These are phyloP conservation scores for Euwallacea similis DNA, from an alignment of 1,140 invertebrate species.

Conservation along the genomic window DNA sequence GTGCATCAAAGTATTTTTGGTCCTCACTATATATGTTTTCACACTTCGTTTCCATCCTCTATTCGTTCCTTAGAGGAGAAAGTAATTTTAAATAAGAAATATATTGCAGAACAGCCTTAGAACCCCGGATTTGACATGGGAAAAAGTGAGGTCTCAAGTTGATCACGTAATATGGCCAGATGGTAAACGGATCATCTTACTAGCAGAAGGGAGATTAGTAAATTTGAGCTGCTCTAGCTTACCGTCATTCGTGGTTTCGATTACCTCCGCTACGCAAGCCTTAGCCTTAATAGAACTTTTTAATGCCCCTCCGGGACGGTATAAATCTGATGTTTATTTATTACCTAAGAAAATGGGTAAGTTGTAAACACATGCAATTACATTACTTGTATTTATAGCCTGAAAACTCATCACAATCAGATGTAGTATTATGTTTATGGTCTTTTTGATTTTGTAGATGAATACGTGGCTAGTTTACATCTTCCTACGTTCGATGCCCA, in stretches of 20 bases:
- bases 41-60: no score
- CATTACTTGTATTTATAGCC: neutral
- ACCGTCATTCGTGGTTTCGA: slow-evolving; percentile 96
- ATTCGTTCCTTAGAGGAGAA: no score
- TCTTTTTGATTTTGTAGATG: slow-evolving; percentile 65
- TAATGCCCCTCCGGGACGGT: slow-evolving; percentile 90
- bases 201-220: slow-evolving; percentile 93
- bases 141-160: slow-evolving; percentile 95
- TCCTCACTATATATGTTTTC: no score
- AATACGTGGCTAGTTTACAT: slow-evolving; percentile 95
- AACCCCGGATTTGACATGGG: slow-evolving; percentile 94
- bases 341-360: slow-evolving; percentile 97
- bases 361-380: neutral
- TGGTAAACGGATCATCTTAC: slow-evolving; percentile 86
- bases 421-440: neutral
- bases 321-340: slow-evolving; percentile 96
- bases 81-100: no score
- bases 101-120: slow-evolving; percentile 79
- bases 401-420: neutral
- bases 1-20: slow-evolving; percentile 47
- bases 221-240: slow-evolving; percentile 97
- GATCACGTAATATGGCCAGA: slow-evolving; percentile 97
- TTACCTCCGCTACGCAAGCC: slow-evolving; percentile 92
- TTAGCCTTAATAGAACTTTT: slow-evolving; percentile 95
- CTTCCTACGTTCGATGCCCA: slow-evolving; percentile 96